Conservation (phyloP, 2,113 vertebrate species). For the Daphoenositta chrysoptera region DNA sequence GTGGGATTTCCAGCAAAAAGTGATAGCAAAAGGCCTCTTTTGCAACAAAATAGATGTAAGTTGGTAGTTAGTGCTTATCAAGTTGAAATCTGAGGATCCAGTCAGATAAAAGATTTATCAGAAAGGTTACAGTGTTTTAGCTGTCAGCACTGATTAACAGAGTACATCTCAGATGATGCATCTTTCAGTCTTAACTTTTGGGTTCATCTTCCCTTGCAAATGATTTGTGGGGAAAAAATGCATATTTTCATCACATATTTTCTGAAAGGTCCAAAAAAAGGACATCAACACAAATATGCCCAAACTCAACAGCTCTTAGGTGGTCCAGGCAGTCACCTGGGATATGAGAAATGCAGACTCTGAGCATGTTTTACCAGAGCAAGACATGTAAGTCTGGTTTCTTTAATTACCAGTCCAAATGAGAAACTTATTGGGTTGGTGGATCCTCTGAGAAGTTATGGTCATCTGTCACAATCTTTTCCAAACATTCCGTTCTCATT, state of each 20-base stretch:
- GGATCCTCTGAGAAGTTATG: background rate
- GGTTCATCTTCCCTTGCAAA: background rate
- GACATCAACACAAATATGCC: background rate
- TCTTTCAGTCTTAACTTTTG: background rate
- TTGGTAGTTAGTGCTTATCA: background rate
- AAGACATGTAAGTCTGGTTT: background rate
- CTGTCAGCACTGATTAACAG: background rate
- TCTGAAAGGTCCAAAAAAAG: background rate
- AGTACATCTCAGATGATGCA: background rate
- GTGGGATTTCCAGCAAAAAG: background rate
- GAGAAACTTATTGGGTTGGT: background rate
- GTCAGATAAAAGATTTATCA: background rate
- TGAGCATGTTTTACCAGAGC: background rate
- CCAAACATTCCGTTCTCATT: background rate
- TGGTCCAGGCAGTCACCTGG: background rate
- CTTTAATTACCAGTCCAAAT: background rate
- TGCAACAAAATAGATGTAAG: background rate
- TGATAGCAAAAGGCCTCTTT: background rate
- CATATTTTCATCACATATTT: background rate
- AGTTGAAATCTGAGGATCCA: background rate
- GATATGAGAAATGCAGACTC: background rate
- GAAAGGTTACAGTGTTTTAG: background rate
- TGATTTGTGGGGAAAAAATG: background rate
- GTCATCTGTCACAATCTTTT: background rate
- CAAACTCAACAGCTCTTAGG: background rate